phyloP scores from a whole-genome alignment of 2,888 invertebrate genomes.

The Athalia circularis region DNA sequence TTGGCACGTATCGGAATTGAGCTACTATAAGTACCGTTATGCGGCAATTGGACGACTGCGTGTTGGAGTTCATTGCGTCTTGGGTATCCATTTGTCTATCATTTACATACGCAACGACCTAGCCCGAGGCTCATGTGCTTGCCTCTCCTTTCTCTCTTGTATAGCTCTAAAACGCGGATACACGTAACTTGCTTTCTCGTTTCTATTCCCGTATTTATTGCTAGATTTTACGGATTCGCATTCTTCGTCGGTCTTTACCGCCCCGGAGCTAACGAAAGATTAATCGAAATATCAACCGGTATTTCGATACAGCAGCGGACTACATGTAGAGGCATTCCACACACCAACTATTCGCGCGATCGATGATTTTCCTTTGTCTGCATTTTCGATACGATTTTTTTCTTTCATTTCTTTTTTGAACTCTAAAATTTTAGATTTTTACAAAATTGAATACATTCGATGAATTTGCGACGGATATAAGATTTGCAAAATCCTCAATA shows the following conservation, averaged over 20 bases:
- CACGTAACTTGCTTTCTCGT: not conserved
- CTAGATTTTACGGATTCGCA: not conserved
- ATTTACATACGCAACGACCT: conserved; percentile 42
- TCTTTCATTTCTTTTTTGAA: too few species aligned
- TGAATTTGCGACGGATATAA: too few species aligned
- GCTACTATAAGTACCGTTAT: conserved; percentile 38
- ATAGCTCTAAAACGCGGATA: not conserved
- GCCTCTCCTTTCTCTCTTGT: not conserved
- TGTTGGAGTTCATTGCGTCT: conserved; percentile 40
- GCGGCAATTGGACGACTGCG: conserved; percentile 17
- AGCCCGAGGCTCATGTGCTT: conserved; percentile 9
- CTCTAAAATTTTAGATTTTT: too few species aligned
- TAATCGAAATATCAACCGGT: not conserved
- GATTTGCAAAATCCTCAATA: too few species aligned
- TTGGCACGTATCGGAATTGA: not conserved
- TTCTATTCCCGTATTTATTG: not conserved
- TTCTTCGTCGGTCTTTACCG: too few species aligned
- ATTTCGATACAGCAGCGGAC: too few species aligned
- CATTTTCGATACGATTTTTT: too few species aligned
- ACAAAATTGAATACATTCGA: too few species aligned
- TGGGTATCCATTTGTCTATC: conserved; percentile 38
- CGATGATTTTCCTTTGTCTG: too few species aligned
- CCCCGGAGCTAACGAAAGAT: not conserved
- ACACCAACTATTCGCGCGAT: too few species aligned
- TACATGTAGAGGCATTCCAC: too few species aligned